Evolutionary conservation across 2,797 vertebrate genomes (phyloP), one percentile per base, ranked within the genome.

Genomic region (Spinibarbus caldwelli): DNA sequence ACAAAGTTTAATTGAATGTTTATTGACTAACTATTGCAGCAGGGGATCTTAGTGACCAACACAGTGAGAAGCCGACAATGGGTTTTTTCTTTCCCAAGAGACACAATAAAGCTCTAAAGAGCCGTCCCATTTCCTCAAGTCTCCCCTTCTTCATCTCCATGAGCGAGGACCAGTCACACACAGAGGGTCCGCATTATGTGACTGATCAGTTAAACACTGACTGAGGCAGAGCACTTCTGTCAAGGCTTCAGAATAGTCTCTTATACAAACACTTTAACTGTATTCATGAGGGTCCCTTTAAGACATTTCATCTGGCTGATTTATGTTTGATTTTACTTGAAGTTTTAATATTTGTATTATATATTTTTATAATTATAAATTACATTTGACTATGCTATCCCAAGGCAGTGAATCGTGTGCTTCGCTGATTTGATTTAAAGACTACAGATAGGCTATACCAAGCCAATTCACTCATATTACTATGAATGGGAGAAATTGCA

Each of bases 121-220:
- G 36, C n/a, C 12, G 1, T n/a, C n/a, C n/a, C n/a, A n/a, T 68
- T 78, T 78, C 4, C 31, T 34, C 15, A 38, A 11, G 6, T 62
- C 38, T 80, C 9, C 41, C 36, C 34, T 52, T 78, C 21, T 62
- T 78, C 9, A 29, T 78, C 26, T 82, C 9, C 31, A 12, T 43
- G 57, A 80, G n/a, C 17, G 11, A 43, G 36, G 10, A 29, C n/a
- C n/a, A n/a, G n/a, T n/a, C n/a, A n/a, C n/a, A n/a, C 11, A 15
- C 57, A 52, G 52, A 68, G 86, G 29, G n/a, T 47, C 47, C 41
- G 6, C 23, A 76, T 84, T 76, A 77, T 75, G 47, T 84, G 73
- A 75, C 36, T 17, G n/a, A 80, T 87, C 82, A 84, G 62, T 84
- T 76, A 84, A 66, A 59, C 82, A 29, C 36, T 84, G 47, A 84